Percentiles rank a stretch among this genome's conserved stretches.
phyloP scores from a whole-genome alignment of 2,797 vertebrate genomes.

The Austrolebias charrua region DNA sequence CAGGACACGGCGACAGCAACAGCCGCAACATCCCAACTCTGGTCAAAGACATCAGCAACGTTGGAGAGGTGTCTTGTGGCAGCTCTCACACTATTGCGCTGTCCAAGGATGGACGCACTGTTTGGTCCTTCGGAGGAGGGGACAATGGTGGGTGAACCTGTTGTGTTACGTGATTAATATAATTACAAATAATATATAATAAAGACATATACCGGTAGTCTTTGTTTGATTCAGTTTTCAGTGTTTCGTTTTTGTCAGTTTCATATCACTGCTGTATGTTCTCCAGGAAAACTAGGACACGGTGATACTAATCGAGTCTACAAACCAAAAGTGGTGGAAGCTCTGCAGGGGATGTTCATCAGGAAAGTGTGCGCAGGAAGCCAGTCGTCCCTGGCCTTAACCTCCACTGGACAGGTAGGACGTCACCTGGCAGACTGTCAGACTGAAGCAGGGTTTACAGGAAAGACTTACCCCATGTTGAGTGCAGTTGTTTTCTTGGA shows the following conservation, averaged over 20 bases:
- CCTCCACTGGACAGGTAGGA: constrained; percentile 84
- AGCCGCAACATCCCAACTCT: constrained; percentile 84
- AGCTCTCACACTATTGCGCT: constrained; percentile 85
- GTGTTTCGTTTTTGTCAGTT: neutral
- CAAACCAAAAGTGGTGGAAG: constrained; percentile 84
- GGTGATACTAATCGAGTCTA: constrained; percentile 85
- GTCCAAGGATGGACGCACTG: constrained; percentile 83
- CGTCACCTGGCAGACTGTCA: neutral
- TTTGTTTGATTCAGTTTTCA: neutral
- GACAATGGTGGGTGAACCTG: constrained; percentile 77
- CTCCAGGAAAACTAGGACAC: constrained; percentile 83
- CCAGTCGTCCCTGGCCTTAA: constrained; percentile 83
- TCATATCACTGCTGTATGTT: neutral
- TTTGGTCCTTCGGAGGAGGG: constrained; percentile 85
- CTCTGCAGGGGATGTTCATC: constrained; percentile 84
- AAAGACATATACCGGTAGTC: too few relatives aligned
- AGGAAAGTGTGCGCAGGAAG: constrained; percentile 85
- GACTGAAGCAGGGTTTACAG: too few relatives aligned
- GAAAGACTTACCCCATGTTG: too few relatives aligned
- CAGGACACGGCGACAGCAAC: constrained; percentile 86
- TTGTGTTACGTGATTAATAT: neutral
- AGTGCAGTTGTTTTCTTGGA: too few relatives aligned
- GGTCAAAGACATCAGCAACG: constrained; percentile 85
- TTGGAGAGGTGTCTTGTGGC: constrained; percentile 84
- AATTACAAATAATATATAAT: too few relatives aligned